These are phyloP conservation scores for Brevimyrus niger DNA, from an alignment of 2,113 vertebrate genomes.

Conservation along the genomic window DNA sequence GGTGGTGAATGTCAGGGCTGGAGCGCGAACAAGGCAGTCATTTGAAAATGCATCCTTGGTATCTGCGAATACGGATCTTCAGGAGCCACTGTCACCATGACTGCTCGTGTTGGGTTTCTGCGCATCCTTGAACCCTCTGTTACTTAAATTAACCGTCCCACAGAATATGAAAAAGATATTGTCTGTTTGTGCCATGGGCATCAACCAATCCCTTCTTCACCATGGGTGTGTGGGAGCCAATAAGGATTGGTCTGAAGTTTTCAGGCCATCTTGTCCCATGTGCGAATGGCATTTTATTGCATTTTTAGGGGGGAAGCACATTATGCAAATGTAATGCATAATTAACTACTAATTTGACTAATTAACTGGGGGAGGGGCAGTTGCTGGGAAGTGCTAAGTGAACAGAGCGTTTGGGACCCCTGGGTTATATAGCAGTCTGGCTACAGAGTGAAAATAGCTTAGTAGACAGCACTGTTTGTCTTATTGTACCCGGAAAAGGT, in stretches of 20 bases:
- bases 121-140: background rate
- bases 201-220: background rate
- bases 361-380: background rate
- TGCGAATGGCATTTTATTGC: background rate
- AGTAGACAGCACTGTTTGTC: background rate
- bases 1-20: background rate
- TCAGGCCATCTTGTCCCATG: background rate
- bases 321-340: background rate
- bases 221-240: background rate
- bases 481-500: background rate
- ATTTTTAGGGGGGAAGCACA: background rate
- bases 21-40: background rate
- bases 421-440: background rate
- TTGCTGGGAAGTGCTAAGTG: background rate
- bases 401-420: background rate
- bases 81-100: background rate
- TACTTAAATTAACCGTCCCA: background rate
- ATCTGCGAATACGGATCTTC: background rate
- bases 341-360: slow-evolving; percentile 1
- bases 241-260: background rate
- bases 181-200: background rate
- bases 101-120: background rate
- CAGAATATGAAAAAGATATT: background rate
- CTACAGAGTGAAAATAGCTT: background rate
- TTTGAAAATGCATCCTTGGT: background rate